phyloP scores from a whole-genome alignment of 2,113 vertebrate genomes.

The Phylloscopus trochiloides region DNA sequence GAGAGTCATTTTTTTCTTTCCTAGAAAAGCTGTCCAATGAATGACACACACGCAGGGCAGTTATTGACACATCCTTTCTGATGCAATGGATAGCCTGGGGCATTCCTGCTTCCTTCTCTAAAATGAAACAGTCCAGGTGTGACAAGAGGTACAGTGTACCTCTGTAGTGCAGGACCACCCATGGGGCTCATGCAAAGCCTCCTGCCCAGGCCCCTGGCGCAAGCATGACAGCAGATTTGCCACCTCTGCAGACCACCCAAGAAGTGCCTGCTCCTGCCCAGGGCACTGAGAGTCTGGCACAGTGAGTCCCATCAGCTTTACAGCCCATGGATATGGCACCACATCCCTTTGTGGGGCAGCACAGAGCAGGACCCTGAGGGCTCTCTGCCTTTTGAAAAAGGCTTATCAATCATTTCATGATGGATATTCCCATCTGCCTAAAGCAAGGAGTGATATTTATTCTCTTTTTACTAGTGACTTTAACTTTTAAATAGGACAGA shows the following conservation, averaged over 20 bases:
- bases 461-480: neutral
- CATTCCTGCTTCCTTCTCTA: neutral
- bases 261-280: neutral
- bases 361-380: neutral
- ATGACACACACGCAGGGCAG: neutral
- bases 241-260: neutral
- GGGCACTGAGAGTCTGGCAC: accelerated
- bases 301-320: neutral
- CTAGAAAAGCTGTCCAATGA: neutral
- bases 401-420: neutral
- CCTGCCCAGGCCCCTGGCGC: accelerated
- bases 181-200: neutral
- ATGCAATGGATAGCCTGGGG: neutral
- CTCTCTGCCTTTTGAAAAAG: neutral
- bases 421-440: neutral
- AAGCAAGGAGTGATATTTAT: neutral
- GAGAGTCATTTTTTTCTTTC: neutral
- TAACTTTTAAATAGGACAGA: neutral
- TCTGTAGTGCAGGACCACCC: neutral
- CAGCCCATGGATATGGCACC: accelerated
- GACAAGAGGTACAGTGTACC: accelerated
- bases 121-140: neutral
- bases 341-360: accelerated
- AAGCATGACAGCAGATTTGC: neutral
- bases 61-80: neutral